Evolutionary conservation across 2,113 vertebrate species (phyloP), one percentile per base, ranked within the genome.

Genomic region (Nannospalax galili): DNA sequence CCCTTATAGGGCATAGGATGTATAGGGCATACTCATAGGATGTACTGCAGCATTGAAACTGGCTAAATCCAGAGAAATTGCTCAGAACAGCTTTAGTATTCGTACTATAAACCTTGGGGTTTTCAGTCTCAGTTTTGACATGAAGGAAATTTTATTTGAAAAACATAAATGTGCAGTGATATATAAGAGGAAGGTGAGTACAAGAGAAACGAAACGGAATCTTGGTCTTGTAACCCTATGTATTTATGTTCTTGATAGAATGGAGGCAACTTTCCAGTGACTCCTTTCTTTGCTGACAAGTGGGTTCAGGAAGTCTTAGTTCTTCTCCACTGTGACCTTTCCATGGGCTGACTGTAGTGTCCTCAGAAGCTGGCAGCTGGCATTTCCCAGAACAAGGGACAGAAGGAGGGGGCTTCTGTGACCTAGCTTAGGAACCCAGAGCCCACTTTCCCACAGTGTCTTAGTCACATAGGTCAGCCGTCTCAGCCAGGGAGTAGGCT

Each of bases 271-370:
- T 75, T 86, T 35, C 40, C 28, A 0, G 56, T 15, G 16, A 30
- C 37, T 45, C 11, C n/a, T 30, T 78, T 35, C 4, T 9, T 42
- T 45, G 17, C n/a, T 42, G 82, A 81, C 84, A 79, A 8, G 3
- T n/a, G 5, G 65, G 9, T 28, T 69, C 67, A 19, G 67, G 73
- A 64, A 77, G 35, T 86, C 45, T 94, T 7, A 0, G 9, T 16
- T 87, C 60, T 37, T 48, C 0, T 0, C 45, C 30, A 0, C 7
- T 3, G 35, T 26, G 17, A 17, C 35, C 12, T 37, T 58, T 45
- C n/a, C 5, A 0, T 19, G 17, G 11, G 1, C 32, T 40, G 35
- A 14, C 58, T n/a, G 40, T 28, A 5, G 65, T 48, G 0, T 58
- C 60, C 58, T 82, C 42, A 28, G 37, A 26, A 1, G 26, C 28